These are phyloP conservation scores for Dinothrombium tinctorium DNA, from an alignment of 1,140 invertebrate genomes.

Conservation along the genomic window DNA sequence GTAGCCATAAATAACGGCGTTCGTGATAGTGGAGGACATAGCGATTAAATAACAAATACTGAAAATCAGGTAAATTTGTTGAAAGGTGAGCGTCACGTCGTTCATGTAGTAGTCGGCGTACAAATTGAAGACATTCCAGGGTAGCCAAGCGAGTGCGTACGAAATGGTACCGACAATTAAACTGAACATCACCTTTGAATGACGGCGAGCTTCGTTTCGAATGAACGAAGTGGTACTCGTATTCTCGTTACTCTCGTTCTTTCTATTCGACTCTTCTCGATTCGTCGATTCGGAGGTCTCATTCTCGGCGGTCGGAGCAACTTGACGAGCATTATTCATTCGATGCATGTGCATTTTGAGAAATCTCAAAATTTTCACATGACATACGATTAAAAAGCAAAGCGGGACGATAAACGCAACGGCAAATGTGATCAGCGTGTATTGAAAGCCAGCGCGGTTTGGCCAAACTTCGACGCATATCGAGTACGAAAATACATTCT, in stretches of 20 bases:
- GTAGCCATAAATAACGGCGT: constrained; percentile 31
- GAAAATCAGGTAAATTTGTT: constrained; percentile 25
- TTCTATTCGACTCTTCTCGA: neutral
- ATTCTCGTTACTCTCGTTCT: too few relatives aligned
- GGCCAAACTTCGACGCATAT: constrained; percentile 26
- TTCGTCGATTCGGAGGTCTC: neutral
- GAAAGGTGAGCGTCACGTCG: constrained; percentile 14
- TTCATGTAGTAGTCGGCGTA: constrained; percentile 23
- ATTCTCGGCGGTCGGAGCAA: too few relatives aligned
- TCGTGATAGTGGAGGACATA: constrained; percentile 29
- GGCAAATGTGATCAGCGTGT: constrained; percentile 27
- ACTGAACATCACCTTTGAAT: constrained; percentile 24
- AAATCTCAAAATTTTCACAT: constrained; percentile 23
- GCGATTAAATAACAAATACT: constrained; percentile 30
- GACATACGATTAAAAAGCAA: constrained; percentile 27
- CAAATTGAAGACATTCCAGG: constrained; percentile 29
- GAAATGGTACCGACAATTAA: constrained; percentile 19
- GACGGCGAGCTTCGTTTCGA: too few relatives aligned
- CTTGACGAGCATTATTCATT: constrained; percentile 2
- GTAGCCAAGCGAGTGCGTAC: constrained; percentile 25
- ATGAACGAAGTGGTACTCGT: too few relatives aligned
- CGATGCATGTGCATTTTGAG: neutral
- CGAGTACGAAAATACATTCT: constrained; percentile 20
- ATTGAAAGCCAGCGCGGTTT: constrained; percentile 22
- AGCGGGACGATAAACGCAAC: constrained; percentile 31